phyloP scores from a whole-genome alignment of 1,140 invertebrate species.

The Pseudomyrmex cubaensis region DNA sequence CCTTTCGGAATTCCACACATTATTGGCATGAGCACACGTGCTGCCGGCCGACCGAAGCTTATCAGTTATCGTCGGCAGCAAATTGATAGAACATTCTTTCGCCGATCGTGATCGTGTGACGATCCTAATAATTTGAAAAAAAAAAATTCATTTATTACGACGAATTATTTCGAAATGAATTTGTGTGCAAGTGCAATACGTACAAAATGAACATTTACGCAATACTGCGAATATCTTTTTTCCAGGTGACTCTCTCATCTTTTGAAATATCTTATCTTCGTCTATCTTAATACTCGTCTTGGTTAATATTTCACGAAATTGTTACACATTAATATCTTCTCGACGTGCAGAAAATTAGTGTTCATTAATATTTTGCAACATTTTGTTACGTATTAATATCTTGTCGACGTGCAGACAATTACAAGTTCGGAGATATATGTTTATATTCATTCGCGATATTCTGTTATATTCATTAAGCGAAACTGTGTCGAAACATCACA shows the following conservation, averaged over 20 bases:
- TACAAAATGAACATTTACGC: no score
- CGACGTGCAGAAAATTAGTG: no score
- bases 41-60: not conserved
- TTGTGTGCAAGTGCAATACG: not conserved
- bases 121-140: conserved; percentile 16
- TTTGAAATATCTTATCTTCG: not conserved
- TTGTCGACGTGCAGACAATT: not conserved
- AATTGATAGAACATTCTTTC: conserved; percentile 26
- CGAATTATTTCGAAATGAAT: conserved; percentile 7
- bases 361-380: no score
- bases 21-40: not conserved
- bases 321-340: not conserved
- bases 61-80: conserved; percentile 17
- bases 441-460: no score
- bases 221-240: no score
- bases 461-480: not conserved
- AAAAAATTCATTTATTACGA: no score
- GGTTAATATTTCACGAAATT: not conserved
- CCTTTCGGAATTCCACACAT: conserved; percentile 21
- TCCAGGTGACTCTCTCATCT: no score
- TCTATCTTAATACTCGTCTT: not conserved
- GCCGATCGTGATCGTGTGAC: not conserved
- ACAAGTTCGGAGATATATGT: not conserved
- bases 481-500: not conserved
- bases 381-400: not conserved